Conservation (phyloP, 1,140 invertebrate species). For the Drosophila guanche region DNA sequence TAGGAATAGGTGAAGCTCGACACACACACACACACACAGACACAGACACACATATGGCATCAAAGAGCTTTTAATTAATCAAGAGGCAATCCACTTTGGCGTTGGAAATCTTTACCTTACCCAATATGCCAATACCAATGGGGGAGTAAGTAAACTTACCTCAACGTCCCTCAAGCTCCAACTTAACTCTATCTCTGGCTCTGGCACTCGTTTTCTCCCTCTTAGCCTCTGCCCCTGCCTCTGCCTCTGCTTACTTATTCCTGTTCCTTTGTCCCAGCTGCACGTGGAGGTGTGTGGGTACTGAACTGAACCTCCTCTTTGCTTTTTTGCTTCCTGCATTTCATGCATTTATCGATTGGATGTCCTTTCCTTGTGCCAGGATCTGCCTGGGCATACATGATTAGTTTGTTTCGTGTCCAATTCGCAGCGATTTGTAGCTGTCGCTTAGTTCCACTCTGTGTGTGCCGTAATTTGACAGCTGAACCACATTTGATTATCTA, state of each 20-base stretch:
- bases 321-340: background rate
- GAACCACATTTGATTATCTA: constrained; percentile 4
- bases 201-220: background rate
- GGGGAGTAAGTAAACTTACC: constrained; percentile 38
- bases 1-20: constrained; percentile 9
- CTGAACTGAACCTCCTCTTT: background rate
- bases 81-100: constrained; percentile 71
- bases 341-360: constrained; percentile 37
- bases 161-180: no score
- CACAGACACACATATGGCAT: constrained; percentile 16
- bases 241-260: background rate
- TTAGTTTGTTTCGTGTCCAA: constrained; percentile 11
- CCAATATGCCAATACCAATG: constrained; percentile 70
- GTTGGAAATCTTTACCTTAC: constrained; percentile 55
- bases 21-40: constrained; percentile 27
- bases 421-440: constrained; percentile 21
- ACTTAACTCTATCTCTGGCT: background rate
- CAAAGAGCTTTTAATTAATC: constrained; percentile 76
- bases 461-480: constrained; percentile 7
- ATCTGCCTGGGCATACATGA: background rate
- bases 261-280: constrained; percentile 2
- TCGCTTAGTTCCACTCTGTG: constrained; percentile 8
- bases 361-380: no score
- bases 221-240: background rate
- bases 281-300: background rate